Evolutionary conservation across 2,797 vertebrate species (phyloP), one percentile per base, ranked within the genome.

Genomic region (Mallotus villosus): DNA sequence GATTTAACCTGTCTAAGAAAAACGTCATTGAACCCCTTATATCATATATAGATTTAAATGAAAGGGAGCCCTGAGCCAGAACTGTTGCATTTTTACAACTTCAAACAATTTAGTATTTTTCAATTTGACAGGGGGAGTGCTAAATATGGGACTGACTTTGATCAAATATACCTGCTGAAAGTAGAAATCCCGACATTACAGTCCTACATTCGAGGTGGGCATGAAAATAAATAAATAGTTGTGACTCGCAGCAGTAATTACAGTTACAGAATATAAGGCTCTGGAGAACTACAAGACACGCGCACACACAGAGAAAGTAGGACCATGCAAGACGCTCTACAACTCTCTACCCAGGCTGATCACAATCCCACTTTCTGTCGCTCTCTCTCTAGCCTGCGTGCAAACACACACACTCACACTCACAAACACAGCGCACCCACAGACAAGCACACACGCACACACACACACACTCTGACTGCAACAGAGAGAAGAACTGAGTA

Each of bases 261-360:
- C 87, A 85, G 85, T 82, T 76, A 88, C 85, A 85, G 82, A 89
- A 91, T 90, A 82, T 69, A 68, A 60, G 76, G 70, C 0, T 5
- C 58, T 67, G 65, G 63, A 62, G 34, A 67, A 19, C 37, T 25
- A 67, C 64, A 67, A 60, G 8, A 25, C 22, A 59, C n/a, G 41
- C 8, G 41, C 34, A 58, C 68, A 70, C 25, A 34, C 63, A 24
- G 24, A 61, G 22, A 27, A 8, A 61, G 25, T 27, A 14, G 2
- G 8, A 60, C 21, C 21, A 11, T 12, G 24, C 24, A 12, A 25
- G 2, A 53, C 24, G 34, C 37, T 63, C 2, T 46, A 41, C 19
- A 68, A 22, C 60, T 69, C 74, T 41, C 32, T n/a, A 24, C 51
- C 19, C 65, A 46, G n/a, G 9, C 64, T 37, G 5, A 24, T n/a